Evolutionary conservation across 2,113 vertebrate species (phyloP).

Genomic region (Hucho hucho): DNA sequence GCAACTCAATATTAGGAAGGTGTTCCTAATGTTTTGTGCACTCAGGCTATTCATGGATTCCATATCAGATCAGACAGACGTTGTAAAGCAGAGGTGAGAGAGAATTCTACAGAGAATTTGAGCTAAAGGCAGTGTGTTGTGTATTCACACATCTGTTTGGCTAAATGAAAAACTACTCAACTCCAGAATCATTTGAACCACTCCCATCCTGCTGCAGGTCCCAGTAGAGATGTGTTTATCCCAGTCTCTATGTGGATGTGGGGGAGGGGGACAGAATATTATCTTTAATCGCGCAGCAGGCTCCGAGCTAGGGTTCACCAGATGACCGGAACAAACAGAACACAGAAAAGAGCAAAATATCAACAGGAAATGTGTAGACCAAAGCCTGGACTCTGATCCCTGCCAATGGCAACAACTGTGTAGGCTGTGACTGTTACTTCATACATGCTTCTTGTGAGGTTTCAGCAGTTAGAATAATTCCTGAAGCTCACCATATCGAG

Average conservation of each 20-base stretch:
- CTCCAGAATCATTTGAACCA: slow-evolving; percentile 4
- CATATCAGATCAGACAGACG: background rate
- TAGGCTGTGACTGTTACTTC: background rate
- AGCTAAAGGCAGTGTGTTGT: background rate
- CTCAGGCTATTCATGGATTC: background rate
- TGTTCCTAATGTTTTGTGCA: too few relatives aligned
- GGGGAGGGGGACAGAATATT: background rate
- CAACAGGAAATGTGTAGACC: background rate
- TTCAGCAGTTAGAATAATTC: background rate
- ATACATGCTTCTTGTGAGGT: background rate
- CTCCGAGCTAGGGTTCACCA: background rate
- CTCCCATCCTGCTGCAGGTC: background rate
- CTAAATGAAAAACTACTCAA: background rate
- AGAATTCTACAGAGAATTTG: background rate
- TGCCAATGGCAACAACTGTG: background rate
- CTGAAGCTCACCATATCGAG: too few relatives aligned
- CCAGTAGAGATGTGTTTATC: slow-evolving; percentile 10
- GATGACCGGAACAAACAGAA: background rate
- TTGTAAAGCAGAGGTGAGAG: background rate
- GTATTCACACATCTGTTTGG: background rate
- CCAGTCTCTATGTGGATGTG: background rate
- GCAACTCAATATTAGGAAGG: too few relatives aligned
- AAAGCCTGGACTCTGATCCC: background rate
- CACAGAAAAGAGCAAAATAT: background rate
- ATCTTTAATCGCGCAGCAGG: background rate